Evolutionary conservation across 1,140 invertebrate species (phyloP).

Genomic region (Lordiphosa stackelbergi): DNA sequence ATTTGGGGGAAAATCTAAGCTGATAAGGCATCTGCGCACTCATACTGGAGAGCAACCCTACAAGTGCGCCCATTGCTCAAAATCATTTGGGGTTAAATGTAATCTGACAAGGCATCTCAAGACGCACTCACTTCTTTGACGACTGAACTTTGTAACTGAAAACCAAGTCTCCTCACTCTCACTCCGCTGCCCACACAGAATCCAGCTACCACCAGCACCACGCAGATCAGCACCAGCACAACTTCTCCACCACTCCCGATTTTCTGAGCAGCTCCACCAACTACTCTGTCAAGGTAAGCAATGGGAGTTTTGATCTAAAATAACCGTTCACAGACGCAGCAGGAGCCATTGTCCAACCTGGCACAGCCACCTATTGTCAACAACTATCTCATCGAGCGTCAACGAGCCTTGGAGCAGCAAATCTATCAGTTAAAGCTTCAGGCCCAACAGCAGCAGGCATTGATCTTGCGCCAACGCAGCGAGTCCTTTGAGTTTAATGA

Average conservation of each 20-base stretch:
- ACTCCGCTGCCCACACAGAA: slow-evolving; percentile 56
- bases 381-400: slow-evolving; percentile 80
- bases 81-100: too few relatives aligned
- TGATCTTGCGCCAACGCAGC: slow-evolving; percentile 85
- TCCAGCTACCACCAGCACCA: slow-evolving; percentile 45
- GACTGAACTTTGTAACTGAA: too few relatives aligned
- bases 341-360: slow-evolving; percentile 42
- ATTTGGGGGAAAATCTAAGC: too few relatives aligned
- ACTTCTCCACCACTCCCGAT: slow-evolving; percentile 52
- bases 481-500: slow-evolving; percentile 98
- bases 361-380: slow-evolving; percentile 47
- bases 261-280: slow-evolving; percentile 44
- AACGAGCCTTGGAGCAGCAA: slow-evolving; percentile 84
- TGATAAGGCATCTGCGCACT: too few relatives aligned
- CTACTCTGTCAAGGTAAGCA: slow-evolving; percentile 51
- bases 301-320: not conserved
- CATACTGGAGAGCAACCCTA: too few relatives aligned
- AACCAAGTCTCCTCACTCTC: too few relatives aligned
- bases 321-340: not conserved
- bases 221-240: slow-evolving; percentile 34
- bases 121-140: too few relatives aligned
- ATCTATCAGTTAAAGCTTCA: slow-evolving; percentile 80
- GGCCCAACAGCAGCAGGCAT: slow-evolving; percentile 84
- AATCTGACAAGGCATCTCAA: too few relatives aligned
- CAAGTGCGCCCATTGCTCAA: too few relatives aligned